Evolutionary conservation across 2,113 vertebrate species (phyloP), one percentile per base, ranked within the genome.

Genomic region (Microcebus murinus): DNA sequence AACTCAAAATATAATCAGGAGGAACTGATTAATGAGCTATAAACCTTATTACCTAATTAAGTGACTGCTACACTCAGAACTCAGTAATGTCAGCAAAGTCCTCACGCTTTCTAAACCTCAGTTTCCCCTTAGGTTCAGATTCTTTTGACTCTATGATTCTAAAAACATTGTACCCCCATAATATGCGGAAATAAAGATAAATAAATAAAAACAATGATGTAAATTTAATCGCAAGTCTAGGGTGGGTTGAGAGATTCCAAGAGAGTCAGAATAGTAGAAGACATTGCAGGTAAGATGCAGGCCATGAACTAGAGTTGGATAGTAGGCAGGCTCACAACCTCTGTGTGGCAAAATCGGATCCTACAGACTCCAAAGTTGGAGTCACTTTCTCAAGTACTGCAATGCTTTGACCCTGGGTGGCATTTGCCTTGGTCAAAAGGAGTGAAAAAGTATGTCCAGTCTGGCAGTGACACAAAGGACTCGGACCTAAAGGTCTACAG

Each of bases 1-100:
- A 57, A n/a, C n/a, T n/a, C n/a, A n/a, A n/a, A 45, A 87, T 65
- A 84, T 83, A 39, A 86, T 87, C 25, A n/a, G 4, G 34, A 85
- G 27, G 48, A 87, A 94, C 8, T 65, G 48, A 74, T 52, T 86
- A 77, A 27, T n/a, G 25, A 77, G 2, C 55, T 88, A n/a, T n/a
- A 85, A 71, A 79, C 6, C 25, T 39, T 83, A 34, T 34, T 29
- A 8, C 4, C 20, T 55, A 76, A 88, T 36, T 89, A 73, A 81
- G 70, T 57, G 59, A 4, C 10, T 89, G 6, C 15, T 65, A 18
- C n/a, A 59, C 15, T 87, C 10, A 85, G 77, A 90, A 31, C 2
- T 42, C 29, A 36, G 70, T 76, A 20, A 29, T n/a, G 13, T 48
- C 11, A 84, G 9, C 14, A 45, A n/a, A 70, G 9, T 36, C 7